Base-by-base conservation (phyloP, 2,888 invertebrate genomes). In the Seira musarum region DNA sequence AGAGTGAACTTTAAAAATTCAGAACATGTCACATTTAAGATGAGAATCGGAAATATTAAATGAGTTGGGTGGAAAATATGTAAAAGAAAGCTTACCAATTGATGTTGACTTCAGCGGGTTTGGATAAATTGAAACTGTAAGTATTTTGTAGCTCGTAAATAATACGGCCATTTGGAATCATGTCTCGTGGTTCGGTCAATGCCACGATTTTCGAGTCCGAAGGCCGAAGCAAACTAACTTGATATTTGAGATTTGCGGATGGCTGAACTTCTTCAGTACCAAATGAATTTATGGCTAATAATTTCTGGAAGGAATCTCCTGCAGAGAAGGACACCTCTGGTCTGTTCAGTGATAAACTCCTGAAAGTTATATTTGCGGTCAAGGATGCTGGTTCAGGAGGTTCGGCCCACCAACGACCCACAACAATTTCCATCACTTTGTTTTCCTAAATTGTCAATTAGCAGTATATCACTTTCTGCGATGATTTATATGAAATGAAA, bases 381-480 rank as follows among this genome's bases (percentile, higher is more conserved):
- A 96, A 88, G 60, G 89, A 89, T 73, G 94, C 91, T 61, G 72
- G 22, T 76, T 94, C 94, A 30, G 96, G 96, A 72, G 95, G 90
- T 90, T 94, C 96, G 10, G 97, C 95, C 98, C 98, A 98, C 91
- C 96, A 97, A 89, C 97, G 97, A 8, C 96, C 96, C 82, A 98
- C 91, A 77, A 94, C 96, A 60, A 98, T 90, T 90, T 99, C 98
- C 80, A 98, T 89, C 21, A 96, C 93, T 24, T 93, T 90, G 80
- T 94, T 94, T 76, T 93, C 93, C 93, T 93, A 88, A 60, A 35
- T 1, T 17, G 15, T n/a, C 40, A 24, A 70, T 17, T 17, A 57
- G n/a, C 25, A 57, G 19, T 25, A 53, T 22, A 40, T 63, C 10
- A 70, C 5, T 60, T 15, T 30, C 19, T 49, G 49, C n/a, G 13